Evolutionary conservation across 2,113 vertebrate species (phyloP), one percentile per base, ranked within the genome.

Genomic region (Brachypodius melanocephalos): DNA sequence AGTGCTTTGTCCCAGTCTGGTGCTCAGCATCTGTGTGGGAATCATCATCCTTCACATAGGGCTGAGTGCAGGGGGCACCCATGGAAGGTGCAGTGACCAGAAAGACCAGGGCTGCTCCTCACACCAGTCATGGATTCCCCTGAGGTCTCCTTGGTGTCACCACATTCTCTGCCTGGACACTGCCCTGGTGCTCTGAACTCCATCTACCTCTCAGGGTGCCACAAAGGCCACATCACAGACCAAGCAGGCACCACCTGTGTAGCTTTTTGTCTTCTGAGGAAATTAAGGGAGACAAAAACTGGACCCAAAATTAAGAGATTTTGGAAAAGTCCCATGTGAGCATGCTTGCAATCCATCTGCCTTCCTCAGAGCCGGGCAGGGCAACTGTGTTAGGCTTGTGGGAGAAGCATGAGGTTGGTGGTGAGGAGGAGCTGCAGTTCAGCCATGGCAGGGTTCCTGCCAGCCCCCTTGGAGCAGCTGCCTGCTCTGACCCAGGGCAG

Each of bases 21-120:
- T 74, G 46, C 46, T 69, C 51, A 69, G 67, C 36, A 29, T 25
- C 75, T 51, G 55, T n/a, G 0, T 32, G 24, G 67, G 75, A 89
- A 67, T 57, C 57, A 12, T n/a, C 3, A 1, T 63, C 42, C 20
- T 73, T 21, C 2, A 0, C 3, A 19, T 34, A 7, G 13, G 12
- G 46, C 57, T 1, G 2, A 9, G 65, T 18, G 3, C 49, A 83
- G 32, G 8, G 12, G 12, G 26, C 6, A 32, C 55, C 59, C 3
- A 0, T 13, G 12, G 25, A 21, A 77, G 36, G 3, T 48, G 34
- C 13, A 42, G 19, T 55, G 75, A 61, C 38, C 15, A 1, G 22
- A 72, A 58, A 32, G 32, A 52, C 6, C 0, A 0, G 24, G 24
- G 16, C 38, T 68, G 54, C 40, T 85, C 40, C 54, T 66, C 5